phyloP scores from a whole-genome alignment of 1,140 invertebrate genomes.

The Phymorhynchus buccinoides region DNA sequence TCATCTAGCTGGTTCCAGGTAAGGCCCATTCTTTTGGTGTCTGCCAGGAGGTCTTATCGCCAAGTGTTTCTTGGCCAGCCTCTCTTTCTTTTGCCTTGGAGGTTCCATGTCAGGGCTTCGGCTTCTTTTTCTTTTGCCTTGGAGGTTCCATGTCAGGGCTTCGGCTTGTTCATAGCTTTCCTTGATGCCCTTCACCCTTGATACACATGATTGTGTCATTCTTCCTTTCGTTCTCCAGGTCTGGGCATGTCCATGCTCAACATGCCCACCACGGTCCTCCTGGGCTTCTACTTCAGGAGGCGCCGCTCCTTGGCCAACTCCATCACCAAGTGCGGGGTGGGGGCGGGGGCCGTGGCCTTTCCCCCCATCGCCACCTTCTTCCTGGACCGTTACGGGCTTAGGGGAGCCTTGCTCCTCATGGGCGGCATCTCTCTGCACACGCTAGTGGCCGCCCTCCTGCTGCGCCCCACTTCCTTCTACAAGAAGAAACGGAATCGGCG shows the following conservation, averaged over 20 bases:
- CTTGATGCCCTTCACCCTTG: too few species aligned
- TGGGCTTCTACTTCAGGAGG: constrained; percentile 92
- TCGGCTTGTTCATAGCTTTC: too few species aligned
- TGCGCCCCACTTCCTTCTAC: constrained; percentile 42
- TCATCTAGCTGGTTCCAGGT: too few species aligned
- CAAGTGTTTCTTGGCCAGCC: too few species aligned
- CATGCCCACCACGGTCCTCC: constrained; percentile 78
- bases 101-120: too few species aligned
- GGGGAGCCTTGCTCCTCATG: constrained; percentile 82
- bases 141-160: too few species aligned
- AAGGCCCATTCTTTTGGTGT: too few species aligned
- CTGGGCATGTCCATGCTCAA: constrained; percentile 88
- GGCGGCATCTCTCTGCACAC: constrained; percentile 84
- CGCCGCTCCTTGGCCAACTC: constrained; percentile 90
- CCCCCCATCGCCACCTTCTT: constrained; percentile 56
- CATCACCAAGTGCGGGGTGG: constrained; percentile 77
- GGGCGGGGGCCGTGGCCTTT: constrained; percentile 56
- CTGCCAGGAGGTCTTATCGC: too few species aligned
- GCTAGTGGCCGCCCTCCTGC: constrained; percentile 81
- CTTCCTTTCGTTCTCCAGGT: constrained; percentile 74
- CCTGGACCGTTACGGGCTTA: constrained; percentile 54
- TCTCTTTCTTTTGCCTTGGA: too few species aligned
- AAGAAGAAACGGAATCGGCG: constrained; percentile 1
- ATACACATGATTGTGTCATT: too few species aligned
- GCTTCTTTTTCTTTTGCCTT: too few species aligned